Evolutionary conservation across 2,113 vertebrate genomes (phyloP).

Genomic region (Pachycephala philippinensis): DNA sequence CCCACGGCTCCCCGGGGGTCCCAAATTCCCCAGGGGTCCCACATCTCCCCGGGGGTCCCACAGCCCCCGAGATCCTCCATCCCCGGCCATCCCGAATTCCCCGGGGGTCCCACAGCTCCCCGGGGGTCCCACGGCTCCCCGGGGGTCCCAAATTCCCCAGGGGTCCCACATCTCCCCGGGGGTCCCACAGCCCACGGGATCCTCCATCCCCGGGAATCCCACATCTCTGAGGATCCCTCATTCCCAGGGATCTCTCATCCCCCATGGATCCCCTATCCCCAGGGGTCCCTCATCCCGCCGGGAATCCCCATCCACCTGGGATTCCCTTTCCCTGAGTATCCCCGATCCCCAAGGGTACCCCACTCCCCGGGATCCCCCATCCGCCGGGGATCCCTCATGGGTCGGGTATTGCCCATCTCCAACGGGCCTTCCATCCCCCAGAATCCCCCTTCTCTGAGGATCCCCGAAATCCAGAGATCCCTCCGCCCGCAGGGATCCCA

Average conservation of each 20-base stretch:
- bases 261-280: neutral
- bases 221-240: neutral
- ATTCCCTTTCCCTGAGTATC: neutral
- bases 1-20: too few relatives aligned
- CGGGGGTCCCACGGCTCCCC: too few relatives aligned
- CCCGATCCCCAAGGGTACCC: too few relatives aligned
- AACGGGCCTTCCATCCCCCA: too few relatives aligned
- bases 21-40: too few relatives aligned
- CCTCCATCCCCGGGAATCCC: neutral
- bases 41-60: too few relatives aligned
- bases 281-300: neutral
- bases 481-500: neutral
- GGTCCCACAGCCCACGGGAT: neutral
- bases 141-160: too few relatives aligned
- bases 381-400: rapidly evolving
- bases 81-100: too few relatives aligned
- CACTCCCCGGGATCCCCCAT: neutral
- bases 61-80: too few relatives aligned
- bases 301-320: neutral
- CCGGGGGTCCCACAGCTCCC: too few relatives aligned
- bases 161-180: too few relatives aligned
- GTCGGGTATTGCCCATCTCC: neutral
- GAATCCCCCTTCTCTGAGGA: neutral
- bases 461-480: neutral
- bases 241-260: neutral